phyloP scores from a whole-genome alignment of 2,797 vertebrate species.

The Hephaestus fuliginosus region DNA sequence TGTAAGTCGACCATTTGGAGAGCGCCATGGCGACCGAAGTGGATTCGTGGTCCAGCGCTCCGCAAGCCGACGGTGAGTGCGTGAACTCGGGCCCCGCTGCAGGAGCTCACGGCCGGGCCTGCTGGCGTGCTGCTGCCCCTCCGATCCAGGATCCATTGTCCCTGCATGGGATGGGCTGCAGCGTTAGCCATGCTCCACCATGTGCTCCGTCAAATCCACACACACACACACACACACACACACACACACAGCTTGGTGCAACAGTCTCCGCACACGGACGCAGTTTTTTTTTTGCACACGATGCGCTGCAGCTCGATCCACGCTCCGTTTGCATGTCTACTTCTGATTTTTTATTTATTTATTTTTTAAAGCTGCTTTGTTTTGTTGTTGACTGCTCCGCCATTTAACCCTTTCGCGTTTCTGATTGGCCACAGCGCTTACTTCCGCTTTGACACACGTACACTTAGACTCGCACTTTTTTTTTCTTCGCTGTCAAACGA shows the following conservation, averaged over 20 bases:
- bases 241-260: neutral
- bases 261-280: neutral
- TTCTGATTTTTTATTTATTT: neutral
- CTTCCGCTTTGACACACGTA: slow-evolving; percentile 74
- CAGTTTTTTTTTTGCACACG: neutral
- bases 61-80: slow-evolving; percentile 82
- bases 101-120: slow-evolving; percentile 29
- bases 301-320: neutral
- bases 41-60: slow-evolving; percentile 79
- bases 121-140: slow-evolving; percentile 26
- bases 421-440: slow-evolving; percentile 67
- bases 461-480: no score
- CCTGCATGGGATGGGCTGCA: slow-evolving; percentile 76
- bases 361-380: neutral
- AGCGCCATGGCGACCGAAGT: slow-evolving; percentile 87
- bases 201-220: slow-evolving; percentile 74
- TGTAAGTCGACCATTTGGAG: slow-evolving; percentile 52
- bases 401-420: slow-evolving; percentile 70
- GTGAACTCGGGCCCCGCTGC: neutral
- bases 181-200: slow-evolving; percentile 75
- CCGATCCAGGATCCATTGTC: slow-evolving; percentile 67
- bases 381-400: slow-evolving; percentile 32
- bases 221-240: neutral
- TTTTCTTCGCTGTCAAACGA: neutral
- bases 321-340: neutral